These are phyloP conservation scores for Trichechus manatus DNA, from an alignment of 2,113 vertebrate genomes.

Conservation along the genomic window DNA sequence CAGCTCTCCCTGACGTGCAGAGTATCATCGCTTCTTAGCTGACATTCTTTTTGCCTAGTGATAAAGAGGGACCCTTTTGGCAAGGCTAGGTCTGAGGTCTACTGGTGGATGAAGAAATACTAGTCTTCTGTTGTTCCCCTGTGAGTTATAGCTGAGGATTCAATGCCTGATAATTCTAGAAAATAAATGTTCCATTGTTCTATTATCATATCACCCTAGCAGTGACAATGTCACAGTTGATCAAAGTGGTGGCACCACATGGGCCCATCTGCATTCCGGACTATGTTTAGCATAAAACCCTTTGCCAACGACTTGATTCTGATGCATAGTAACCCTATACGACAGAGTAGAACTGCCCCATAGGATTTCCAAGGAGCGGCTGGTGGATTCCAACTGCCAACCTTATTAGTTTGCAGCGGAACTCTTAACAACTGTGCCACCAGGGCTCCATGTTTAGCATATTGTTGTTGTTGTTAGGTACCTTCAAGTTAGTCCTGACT, in stretches of 20 bases:
- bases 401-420: too few species aligned
- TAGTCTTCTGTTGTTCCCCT: background rate
- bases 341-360: too few species aligned
- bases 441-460: too few species aligned
- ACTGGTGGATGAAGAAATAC: background rate
- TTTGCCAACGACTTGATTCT: too few species aligned
- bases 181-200: conserved; percentile 16
- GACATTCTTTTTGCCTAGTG: conserved; percentile 3
- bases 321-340: too few species aligned
- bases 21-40: conserved; percentile 23
- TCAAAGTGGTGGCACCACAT: background rate
- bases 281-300: background rate
- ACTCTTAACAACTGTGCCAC: too few species aligned
- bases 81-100: conserved; percentile 36
- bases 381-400: too few species aligned
- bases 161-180: conserved; percentile 25
- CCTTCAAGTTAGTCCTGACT: too few species aligned
- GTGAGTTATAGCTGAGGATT: conserved; percentile 12
- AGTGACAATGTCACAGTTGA: conserved; percentile 32
- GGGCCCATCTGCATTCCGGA: background rate
- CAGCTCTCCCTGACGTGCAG: background rate
- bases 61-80: conserved; percentile 7
- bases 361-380: too few species aligned
- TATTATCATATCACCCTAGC: conserved; percentile 9
- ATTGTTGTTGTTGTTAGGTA: too few species aligned